phyloP scores from a whole-genome alignment of 2,888 invertebrate genomes.

The Ashinkailepas kermadecensis region DNA sequence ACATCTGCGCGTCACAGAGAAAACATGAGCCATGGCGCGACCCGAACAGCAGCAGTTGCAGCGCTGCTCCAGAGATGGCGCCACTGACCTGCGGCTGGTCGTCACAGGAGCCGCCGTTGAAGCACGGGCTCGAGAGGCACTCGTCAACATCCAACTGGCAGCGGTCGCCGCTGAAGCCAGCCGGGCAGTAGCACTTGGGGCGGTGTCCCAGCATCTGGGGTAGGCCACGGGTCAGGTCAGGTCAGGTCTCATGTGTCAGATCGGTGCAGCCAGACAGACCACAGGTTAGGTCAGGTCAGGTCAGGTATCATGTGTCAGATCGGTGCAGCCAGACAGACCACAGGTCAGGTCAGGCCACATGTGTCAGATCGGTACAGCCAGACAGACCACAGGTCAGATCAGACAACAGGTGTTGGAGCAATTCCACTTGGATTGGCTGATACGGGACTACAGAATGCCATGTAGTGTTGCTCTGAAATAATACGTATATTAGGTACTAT shows the following conservation, averaged over 20 bases:
- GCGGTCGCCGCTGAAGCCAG: slow-evolving; percentile 83
- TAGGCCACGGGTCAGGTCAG: slow-evolving; percentile 61
- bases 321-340: no score
- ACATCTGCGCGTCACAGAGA: no score
- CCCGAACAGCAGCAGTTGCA: no score
- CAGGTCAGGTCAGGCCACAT: slow-evolving; percentile 62
- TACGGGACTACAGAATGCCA: no score
- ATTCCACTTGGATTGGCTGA: no score
- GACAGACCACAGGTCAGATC: no score
- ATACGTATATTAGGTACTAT: no score
- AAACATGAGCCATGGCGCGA: no score
- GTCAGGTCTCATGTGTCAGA: slow-evolving; percentile 44
- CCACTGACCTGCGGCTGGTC: slow-evolving; percentile 72
- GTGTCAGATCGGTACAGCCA: no score
- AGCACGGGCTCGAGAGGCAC: slow-evolving; percentile 88
- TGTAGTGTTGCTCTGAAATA: no score
- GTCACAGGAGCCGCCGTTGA: slow-evolving; percentile 83
- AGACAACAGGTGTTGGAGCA: no score
- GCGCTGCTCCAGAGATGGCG: slow-evolving; percentile 62
- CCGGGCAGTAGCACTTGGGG: slow-evolving; percentile 86
- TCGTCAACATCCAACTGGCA: slow-evolving; percentile 94
- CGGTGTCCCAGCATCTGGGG: slow-evolving; percentile 53
- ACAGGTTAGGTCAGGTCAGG: slow-evolving; percentile 66
- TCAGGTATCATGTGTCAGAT: slow-evolving; percentile 44
- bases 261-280: no score